Conservation (phyloP, 2,113 vertebrate genomes). For the Cisticola juncidis region DNA sequence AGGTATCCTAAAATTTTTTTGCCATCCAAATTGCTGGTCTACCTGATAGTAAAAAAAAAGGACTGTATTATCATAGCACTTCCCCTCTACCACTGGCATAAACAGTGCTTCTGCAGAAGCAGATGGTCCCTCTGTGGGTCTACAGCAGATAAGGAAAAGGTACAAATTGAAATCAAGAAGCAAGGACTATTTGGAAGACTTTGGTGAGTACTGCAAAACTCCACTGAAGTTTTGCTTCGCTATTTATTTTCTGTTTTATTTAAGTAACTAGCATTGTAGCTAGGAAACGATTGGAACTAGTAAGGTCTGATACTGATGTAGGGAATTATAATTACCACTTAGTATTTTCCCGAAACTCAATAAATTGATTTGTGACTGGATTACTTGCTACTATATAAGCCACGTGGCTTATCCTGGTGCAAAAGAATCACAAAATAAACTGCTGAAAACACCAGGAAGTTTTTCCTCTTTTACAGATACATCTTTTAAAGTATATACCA, state of each 20-base stretch:
- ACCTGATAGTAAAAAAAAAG: background rate
- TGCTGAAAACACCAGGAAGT: background rate
- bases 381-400: background rate
- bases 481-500: background rate
- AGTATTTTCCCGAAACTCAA: background rate
- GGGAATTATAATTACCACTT: background rate
- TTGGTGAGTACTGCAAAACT: background rate
- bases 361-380: background rate
- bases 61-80: background rate
- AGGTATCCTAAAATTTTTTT: background rate
- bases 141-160: background rate
- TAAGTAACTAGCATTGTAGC: background rate
- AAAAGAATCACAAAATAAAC: background rate
- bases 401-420: background rate
- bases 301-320: background rate
- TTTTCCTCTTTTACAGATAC: background rate
- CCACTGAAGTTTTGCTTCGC: background rate
- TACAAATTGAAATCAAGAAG: background rate
- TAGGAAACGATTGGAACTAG: background rate
- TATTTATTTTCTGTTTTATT: background rate
- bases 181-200: background rate
- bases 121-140: rapidly evolving
- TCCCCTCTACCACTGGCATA: background rate
- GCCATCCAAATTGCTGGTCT: background rate
- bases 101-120: background rate